Evolutionary conservation across 2,113 vertebrate genomes (phyloP), one percentile per base, ranked within the genome.

Genomic region (Corythoichthys intestinalis): DNA sequence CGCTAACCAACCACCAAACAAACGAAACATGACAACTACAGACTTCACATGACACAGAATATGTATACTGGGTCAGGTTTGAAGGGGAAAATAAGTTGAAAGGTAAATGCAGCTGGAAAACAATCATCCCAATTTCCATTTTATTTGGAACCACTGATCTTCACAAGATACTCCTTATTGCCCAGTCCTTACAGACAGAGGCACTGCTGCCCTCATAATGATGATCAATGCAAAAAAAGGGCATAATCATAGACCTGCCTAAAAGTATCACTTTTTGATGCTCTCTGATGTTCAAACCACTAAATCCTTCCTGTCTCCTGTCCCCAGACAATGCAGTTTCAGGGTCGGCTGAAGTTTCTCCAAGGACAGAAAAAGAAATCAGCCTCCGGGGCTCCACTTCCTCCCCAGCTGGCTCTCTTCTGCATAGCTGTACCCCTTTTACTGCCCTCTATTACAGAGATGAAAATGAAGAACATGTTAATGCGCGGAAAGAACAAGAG

Each of bases 261-360:
- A 62, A 62, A 62, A 44, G 60, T 62, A 62, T 58, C 34, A 6
- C 56, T 6, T 64, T 48, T 48, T 46, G 44, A 46, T 38, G 13
- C 48, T 5, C 37, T 66, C 37, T 53, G 35, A n/a, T 65, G 14
- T 68, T 73, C 48, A 59, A 54, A 64, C 14, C 54, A 53, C 13
- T 67, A 17, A 46, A 47, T 59, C 9, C 8, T 28, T 66, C 17
- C n/a, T 67, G 62, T 73, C 62, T 7, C 57, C 9, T 49, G 2
- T 56, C 65, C 38, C 13, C 85, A 99, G 96, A 96, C 94, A 0
- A 95, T 99, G 95, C 96, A 98, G 88, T 97, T 99, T 84, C 96
- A 98, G 89, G 97, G 97, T 17, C 93, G 93, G 68, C 79, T 99
- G 2, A 97, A 95, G 78, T 96, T 97, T 84, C 93, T 99, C 71